Evolutionary conservation across 2,797 vertebrate genomes (phyloP), one percentile per base, ranked within the genome.

Genomic region (Enteromius paludinosus): DNA sequence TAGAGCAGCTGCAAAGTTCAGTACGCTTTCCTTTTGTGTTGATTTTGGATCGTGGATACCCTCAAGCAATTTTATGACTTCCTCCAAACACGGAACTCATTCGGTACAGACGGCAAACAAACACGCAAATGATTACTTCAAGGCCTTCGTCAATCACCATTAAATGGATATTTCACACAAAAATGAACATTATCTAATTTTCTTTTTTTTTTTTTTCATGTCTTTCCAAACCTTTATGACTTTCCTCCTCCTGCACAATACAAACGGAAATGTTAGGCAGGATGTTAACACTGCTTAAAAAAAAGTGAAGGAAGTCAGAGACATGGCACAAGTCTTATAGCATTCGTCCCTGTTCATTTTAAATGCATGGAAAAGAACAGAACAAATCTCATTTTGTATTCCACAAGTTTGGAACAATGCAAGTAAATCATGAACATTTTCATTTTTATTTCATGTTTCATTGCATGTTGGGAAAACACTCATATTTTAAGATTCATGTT

Each of bases 31-130:
- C 30, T 47, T 33, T 33, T 56, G 20, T 80, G 79, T 88, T 90
- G 76, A 85, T 83, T 71, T 81, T 86, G 82, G 79, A 88, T 84
- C 45, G 5, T 59, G 49, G 11, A 45, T 30, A 17, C 38, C 43
- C 78, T 72, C 17, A 10, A 56, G 69, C 81, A 47, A 59, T 73
- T 82, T 87, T 73, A 33, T 28, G 61, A 83, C 73, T 85, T 78
- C 77, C 86, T 86, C 85, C 62, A 56, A 56, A 84, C 75, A 84
- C 84, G 62, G 41, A 87, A 77, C 74, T 79, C 28, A 66, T 79
- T 70, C 35, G 62, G 69, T 33, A 79, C n/a, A 5, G 30, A 71
- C 7, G 23, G 49, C 66, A 81, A 84, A 70, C 69, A 78, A 70
- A 69, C 69, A 66, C 35, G n/a, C 35, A 65, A 72, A 68, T 43